A percentile compares a stretch with the other conserved stretches of the same genome.
Evolutionary conservation across 2,113 vertebrate genomes (phyloP).

Genomic region (Pundamilia nyererei): DNA sequence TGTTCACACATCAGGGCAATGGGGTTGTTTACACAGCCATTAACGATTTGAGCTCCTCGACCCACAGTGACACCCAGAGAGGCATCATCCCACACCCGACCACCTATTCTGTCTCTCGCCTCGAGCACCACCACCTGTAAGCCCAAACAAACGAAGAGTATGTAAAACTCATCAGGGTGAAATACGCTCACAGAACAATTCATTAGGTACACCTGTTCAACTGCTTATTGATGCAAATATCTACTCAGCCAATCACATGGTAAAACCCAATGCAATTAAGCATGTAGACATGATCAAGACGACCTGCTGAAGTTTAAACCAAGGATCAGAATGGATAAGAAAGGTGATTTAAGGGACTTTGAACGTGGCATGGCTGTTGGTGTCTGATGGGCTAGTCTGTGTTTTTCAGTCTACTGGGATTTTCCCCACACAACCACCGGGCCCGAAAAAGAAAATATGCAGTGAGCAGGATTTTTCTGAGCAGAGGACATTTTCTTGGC

Average conservation of each 20-base stretch:
- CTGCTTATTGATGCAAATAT: too few relatives aligned
- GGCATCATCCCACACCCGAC: slow-evolving; percentile 89
- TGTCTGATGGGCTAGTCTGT: background rate
- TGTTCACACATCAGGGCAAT: slow-evolving; percentile 98
- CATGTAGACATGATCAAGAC: background rate
- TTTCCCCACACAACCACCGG: background rate
- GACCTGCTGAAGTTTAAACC: background rate
- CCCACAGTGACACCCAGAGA: slow-evolving; percentile 87
- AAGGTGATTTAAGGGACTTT: background rate
- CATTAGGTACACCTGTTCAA: too few relatives aligned
- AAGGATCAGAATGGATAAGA: background rate
- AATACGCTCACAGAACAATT: background rate
- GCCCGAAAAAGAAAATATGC: fast-evolving
- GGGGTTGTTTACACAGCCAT: slow-evolving; percentile 96
- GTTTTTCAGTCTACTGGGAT: background rate
- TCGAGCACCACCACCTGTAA: slow-evolving; percentile 86
- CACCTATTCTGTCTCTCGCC: slow-evolving; percentile 90
- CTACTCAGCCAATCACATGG: too few relatives aligned
- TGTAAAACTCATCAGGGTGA: background rate
- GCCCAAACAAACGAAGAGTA: fast-evolving
- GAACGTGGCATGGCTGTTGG: background rate
- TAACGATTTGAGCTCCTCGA: slow-evolving; percentile 92
- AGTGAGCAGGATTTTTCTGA: background rate
- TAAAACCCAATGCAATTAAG: background rate
- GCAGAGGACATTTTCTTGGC: background rate